phyloP scores from a whole-genome alignment of 2,113 vertebrate species.

The Rhinolophus ferrumequinum region DNA sequence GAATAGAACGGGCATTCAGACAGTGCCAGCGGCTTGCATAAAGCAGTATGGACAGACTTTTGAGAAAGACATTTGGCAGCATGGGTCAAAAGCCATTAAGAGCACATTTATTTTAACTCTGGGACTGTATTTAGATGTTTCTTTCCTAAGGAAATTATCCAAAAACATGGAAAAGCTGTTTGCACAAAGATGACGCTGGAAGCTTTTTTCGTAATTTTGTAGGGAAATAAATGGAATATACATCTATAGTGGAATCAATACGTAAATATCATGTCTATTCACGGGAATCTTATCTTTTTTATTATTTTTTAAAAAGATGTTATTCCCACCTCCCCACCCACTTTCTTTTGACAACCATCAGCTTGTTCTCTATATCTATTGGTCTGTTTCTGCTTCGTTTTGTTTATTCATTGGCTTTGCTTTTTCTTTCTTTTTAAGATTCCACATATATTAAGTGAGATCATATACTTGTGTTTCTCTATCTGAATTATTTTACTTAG shows the following conservation, averaged over 20 bases:
- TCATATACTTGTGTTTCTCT: no score
- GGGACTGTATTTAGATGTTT: background rate
- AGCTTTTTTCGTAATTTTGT: background rate
- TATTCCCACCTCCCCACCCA: no score
- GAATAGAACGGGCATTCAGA: fast-evolving
- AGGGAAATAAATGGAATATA: background rate
- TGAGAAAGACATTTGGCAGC: background rate
- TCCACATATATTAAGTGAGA: no score
- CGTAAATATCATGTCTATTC: background rate
- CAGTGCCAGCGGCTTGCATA: fast-evolving
- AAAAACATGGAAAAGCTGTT: background rate
- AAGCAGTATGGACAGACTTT: fast-evolving
- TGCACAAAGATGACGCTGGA: background rate
- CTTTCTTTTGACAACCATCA: no score
- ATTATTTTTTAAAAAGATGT: no score
- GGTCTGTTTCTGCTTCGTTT: no score
- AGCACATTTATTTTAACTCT: background rate
- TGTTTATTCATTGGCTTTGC: no score
- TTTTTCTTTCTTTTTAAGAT: no score
- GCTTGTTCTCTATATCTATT: no score
- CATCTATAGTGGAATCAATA: background rate
- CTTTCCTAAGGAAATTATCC: background rate
- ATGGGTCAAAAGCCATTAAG: background rate
- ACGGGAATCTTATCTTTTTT: no score
- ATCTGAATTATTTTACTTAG: no score